Conservation (phyloP, 2,888 invertebrate species). For the Charanyca ferruginea region DNA sequence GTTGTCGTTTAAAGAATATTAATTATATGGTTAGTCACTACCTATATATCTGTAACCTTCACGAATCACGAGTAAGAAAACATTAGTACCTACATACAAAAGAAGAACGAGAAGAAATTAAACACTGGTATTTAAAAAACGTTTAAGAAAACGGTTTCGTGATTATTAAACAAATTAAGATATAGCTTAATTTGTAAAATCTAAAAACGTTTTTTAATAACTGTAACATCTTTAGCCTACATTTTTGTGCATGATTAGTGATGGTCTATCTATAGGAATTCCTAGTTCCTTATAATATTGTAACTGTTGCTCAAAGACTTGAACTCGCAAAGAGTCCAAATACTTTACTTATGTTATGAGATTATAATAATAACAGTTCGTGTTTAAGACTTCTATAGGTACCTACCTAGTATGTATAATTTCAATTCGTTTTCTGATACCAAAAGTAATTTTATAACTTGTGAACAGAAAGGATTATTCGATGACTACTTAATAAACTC, state of each 20-base stretch:
- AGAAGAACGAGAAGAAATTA: conserved; percentile 18
- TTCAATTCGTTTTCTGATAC: conserved; percentile 18
- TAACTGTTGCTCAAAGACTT: conserved; percentile 23
- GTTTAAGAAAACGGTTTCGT: conserved; percentile 53
- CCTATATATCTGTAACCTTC: background rate
- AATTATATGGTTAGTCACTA: conserved; percentile 51
- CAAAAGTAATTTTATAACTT: conserved; percentile 33
- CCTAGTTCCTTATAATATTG: conserved; percentile 24
- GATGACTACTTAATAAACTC: conserved; percentile 22
- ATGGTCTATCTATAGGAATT: conserved; percentile 27
- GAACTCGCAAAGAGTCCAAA: conserved; percentile 22
- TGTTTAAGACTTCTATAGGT: conserved; percentile 27
- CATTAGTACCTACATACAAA: conserved; percentile 6
- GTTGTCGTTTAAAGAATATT: conserved; percentile 49
- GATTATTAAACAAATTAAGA: conserved; percentile 57
- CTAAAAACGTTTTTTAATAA: conserved; percentile 54
- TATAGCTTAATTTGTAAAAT: conserved; percentile 50
- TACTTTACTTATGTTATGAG: conserved; percentile 14
- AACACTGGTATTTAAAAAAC: conserved; percentile 45
- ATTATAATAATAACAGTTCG: conserved; percentile 31
- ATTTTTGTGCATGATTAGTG: conserved; percentile 46
- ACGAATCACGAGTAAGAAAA: conserved; percentile 13
- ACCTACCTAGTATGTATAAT: conserved; percentile 25
- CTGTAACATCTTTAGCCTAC: conserved; percentile 55
- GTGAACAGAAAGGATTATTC: conserved; percentile 21